Conservation (phyloP, 2,888 invertebrate genomes). For the Ochropacha duplaris region DNA sequence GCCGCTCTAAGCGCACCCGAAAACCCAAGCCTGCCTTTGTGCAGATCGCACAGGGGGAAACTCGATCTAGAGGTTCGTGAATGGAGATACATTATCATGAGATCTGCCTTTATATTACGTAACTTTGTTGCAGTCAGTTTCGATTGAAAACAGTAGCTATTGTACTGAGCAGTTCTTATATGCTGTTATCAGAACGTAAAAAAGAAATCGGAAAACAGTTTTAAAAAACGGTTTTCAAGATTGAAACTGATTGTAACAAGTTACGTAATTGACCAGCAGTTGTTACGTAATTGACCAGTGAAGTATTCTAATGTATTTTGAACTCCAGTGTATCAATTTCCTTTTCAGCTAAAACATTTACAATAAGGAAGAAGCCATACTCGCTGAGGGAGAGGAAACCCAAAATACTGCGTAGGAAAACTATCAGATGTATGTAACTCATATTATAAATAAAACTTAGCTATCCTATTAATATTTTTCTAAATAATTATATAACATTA, state of each 20-base stretch:
- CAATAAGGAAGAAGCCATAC: constrained; percentile 77
- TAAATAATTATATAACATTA: neutral
- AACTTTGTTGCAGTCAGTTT: too few relatives aligned
- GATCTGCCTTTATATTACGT: too few relatives aligned
- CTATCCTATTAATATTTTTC: neutral
- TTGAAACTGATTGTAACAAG: too few relatives aligned
- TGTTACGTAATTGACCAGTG: too few relatives aligned
- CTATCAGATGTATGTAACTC: constrained; percentile 67
- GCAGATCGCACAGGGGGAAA: constrained; percentile 56
- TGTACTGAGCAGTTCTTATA: too few relatives aligned
- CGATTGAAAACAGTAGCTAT: too few relatives aligned
- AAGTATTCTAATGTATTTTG: neutral
- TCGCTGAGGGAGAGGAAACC: constrained; percentile 77
- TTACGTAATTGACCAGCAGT: too few relatives aligned
- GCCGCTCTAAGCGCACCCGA: constrained; percentile 74
- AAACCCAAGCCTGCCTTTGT: constrained; percentile 73
- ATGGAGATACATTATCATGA: too few relatives aligned
- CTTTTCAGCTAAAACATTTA: constrained; percentile 74
- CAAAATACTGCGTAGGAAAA: constrained; percentile 74
- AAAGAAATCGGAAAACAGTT: too few relatives aligned
- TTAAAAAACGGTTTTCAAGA: too few relatives aligned
- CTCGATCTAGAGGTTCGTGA: neutral
- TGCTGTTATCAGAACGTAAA: too few relatives aligned
- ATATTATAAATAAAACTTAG: neutral
- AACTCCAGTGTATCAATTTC: constrained; percentile 4